A percentile compares a stretch with the other conserved stretches of the same genome.
These are phyloP conservation scores for Gobiocypris rarus DNA, from an alignment of 2,113 vertebrate species.

Conservation along the genomic window DNA sequence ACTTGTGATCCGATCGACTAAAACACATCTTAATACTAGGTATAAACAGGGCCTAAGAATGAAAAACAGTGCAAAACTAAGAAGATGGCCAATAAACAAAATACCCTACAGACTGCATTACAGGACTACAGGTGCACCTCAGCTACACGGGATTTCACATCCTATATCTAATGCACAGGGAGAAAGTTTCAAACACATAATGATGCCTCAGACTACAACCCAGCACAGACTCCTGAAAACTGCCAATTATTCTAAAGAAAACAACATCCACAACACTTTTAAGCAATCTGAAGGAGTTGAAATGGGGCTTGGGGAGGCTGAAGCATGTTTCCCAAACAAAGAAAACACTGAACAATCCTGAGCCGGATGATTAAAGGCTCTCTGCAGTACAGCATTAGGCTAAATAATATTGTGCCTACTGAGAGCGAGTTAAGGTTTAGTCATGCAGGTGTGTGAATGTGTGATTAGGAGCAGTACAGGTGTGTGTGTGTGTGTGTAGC, in stretches of 20 bases:
- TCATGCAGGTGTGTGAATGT: constrained; percentile 21
- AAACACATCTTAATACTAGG: too few relatives aligned
- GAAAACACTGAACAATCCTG: not conserved
- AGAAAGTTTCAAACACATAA: not conserved
- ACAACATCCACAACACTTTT: not conserved
- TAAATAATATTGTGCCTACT: constrained; percentile 24
- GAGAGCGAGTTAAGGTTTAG: not conserved
- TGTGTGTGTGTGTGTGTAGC: constrained; percentile 24
- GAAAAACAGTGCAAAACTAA: not conserved
- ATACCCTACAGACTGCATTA: not conserved
- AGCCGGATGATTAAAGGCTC: not conserved
- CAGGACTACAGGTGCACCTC: not conserved
- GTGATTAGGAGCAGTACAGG: constrained; percentile 5
- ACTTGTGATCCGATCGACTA: too few relatives aligned
- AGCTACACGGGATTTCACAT: not conserved
- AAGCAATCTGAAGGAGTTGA: not conserved
- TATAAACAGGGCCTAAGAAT: not conserved
- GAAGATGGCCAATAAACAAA: not conserved
- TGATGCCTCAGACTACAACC: not conserved
- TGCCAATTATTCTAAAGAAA: constrained; percentile 1
- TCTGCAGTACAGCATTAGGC: not conserved
- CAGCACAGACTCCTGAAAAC: not conserved
- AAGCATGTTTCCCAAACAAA: not conserved
- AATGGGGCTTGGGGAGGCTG: constrained; percentile 14
- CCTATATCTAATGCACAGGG: not conserved